These are phyloP conservation scores for Caenorhabditis plicata DNA, from an alignment of 2,888 invertebrate species.

Conservation along the genomic window DNA sequence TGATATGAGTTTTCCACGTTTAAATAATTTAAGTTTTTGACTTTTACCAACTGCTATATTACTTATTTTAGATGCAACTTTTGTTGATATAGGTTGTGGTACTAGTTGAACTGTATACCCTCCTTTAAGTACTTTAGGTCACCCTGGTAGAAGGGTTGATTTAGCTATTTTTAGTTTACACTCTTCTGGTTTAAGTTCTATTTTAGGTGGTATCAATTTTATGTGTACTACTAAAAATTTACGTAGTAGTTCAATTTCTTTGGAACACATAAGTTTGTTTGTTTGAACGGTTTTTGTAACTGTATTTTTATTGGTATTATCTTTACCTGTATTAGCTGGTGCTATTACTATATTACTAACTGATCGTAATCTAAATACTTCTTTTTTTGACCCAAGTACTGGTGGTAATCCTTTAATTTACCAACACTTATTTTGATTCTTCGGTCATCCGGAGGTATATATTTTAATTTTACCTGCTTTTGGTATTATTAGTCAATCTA, in stretches of 20 bases:
- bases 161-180: slow-evolving; percentile 79
- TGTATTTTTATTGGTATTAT: slow-evolving; percentile 73
- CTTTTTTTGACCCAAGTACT: slow-evolving; percentile 80
- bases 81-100: slow-evolving; percentile 76
- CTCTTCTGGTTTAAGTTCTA: slow-evolving; percentile 72
- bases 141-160: slow-evolving; percentile 76
- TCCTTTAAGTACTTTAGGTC: slow-evolving; percentile 74
- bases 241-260: slow-evolving; percentile 72
- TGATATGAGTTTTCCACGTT: slow-evolving; percentile 81
- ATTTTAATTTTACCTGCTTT: slow-evolving; percentile 83
- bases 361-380: slow-evolving; percentile 80
- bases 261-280: slow-evolving; percentile 77
- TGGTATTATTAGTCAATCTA: slow-evolving; percentile 80
- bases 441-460: slow-evolving; percentile 84
- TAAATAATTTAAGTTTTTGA: slow-evolving; percentile 85
- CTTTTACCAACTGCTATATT: slow-evolving; percentile 75
- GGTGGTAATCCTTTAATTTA: slow-evolving; percentile 81
- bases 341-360: slow-evolving; percentile 80
- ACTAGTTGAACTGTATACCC: slow-evolving; percentile 81
- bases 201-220: slow-evolving; percentile 80
- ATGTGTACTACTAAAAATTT: slow-evolving; percentile 79
- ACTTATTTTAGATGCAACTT: slow-evolving; percentile 73
- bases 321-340: slow-evolving; percentile 78
- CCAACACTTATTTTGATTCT: slow-evolving; percentile 85
- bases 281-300: slow-evolving; percentile 77